Evolutionary conservation across 1,140 invertebrate species (phyloP), one percentile per base, ranked within the genome.

Genomic region (Meloidogyne exigua): DNA sequence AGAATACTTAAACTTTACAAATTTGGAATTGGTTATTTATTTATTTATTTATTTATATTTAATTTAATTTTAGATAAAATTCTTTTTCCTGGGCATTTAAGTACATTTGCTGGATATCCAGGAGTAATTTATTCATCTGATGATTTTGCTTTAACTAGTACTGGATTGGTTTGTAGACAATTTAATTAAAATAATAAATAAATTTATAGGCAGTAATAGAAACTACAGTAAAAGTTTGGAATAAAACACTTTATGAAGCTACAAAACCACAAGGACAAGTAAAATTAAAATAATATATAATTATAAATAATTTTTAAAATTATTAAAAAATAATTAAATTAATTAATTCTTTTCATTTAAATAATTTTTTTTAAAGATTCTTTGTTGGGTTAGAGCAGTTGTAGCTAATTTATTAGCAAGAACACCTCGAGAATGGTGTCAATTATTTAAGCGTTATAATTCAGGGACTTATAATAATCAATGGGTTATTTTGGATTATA

Each of bases 1-100:
- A 90, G 94, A 79, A 91, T 96, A 21, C 89, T 95, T 82, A 97
- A 97, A 88, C 91, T 92, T 76, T 96, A 96, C 88, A 92, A 92
- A 81, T 92, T 96, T 73, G 91, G 91, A 78, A 94, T 92, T 83
- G 84, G 87, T 88, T 57, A 57, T n/a, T n/a, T n/a, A n/a, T n/a
- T n/a, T 57, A n/a, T 42, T 7, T 42, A 5, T n/a, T n/a, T 7
- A 42, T 1, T 10, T n/a, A 18, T 15, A 44, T 78, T 28, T 15
- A 9, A 39, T 26, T 13, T 18, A 76, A 36, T 71, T 82, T 67
- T 26, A 80, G 83, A 85, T 44, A 76, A 71, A 18, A 76, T 72
- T 11, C 64, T 84, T 23, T 82, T 81, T 39, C 91, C 92, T 1
- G 92, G 92, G 0, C 88, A 88, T 72, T 90, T 91, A 10, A 91